These are phyloP conservation scores for Clepsis dumicolana DNA, from an alignment of 2,888 invertebrate species.

Conservation along the genomic window DNA sequence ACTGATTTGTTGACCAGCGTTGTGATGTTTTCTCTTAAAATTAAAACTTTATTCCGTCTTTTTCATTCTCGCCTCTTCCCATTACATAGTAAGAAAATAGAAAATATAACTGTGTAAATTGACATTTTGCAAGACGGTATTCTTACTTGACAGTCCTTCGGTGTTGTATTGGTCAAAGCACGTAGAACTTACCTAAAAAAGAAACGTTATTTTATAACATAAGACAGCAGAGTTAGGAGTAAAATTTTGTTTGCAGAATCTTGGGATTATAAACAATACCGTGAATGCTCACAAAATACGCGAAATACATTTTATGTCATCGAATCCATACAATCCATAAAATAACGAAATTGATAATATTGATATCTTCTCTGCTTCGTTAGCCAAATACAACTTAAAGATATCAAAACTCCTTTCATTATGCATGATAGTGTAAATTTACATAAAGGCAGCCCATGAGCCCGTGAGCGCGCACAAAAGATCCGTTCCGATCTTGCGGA, in stretches of 20 bases:
- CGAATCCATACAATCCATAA: too few species aligned
- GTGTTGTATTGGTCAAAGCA: neutral
- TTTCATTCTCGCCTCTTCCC: too few species aligned
- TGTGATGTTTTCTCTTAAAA: neutral
- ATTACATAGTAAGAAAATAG: too few species aligned
- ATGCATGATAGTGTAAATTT: constrained; percentile 14
- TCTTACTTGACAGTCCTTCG: neutral
- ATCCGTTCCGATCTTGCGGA: constrained; percentile 15
- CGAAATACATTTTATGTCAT: too few species aligned
- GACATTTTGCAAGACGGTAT: neutral
- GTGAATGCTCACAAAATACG: too few species aligned
- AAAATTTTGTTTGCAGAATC: too few species aligned
- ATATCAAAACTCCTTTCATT: constrained; percentile 2
- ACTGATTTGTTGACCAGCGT: neutral
- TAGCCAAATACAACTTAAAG: neutral
- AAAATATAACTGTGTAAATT: neutral
- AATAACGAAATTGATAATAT: too few species aligned
- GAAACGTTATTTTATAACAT: neutral
- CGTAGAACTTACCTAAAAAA: neutral
- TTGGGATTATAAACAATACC: too few species aligned
- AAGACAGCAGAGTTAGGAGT: too few species aligned
- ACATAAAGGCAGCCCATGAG: constrained; percentile 18
- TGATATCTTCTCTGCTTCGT: neutral
- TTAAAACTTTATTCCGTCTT: too few species aligned
- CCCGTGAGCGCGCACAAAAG: constrained; percentile 12